Conservation (phyloP, 1,140 invertebrate genomes). For the Drosophila asahinai region DNA sequence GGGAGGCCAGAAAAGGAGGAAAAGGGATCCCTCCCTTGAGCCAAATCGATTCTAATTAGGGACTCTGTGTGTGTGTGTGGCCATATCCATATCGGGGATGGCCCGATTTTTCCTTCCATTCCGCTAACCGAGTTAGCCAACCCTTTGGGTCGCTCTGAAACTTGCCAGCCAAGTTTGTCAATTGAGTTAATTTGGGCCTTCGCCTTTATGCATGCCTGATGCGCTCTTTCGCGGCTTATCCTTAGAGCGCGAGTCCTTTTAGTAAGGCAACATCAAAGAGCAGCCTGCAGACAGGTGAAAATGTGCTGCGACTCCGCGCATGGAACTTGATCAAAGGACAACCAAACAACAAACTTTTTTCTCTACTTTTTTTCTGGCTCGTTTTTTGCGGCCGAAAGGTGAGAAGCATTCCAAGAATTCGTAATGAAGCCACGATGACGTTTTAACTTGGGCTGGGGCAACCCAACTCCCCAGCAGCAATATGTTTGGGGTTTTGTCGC, state of each 20-base stretch:
- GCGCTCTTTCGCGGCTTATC: slow-evolving; percentile 40
- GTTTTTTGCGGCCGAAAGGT: slow-evolving; percentile 24
- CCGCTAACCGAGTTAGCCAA: slow-evolving; percentile 30
- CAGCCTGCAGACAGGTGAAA: slow-evolving; percentile 32
- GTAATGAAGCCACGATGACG: slow-evolving; percentile 64
- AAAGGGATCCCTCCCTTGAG: slow-evolving; percentile 23
- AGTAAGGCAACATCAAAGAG: slow-evolving; percentile 30
- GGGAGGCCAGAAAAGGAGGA: neutral
- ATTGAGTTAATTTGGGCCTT: slow-evolving; percentile 55
- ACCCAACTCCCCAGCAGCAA: slow-evolving; percentile 9
- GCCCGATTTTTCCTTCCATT: slow-evolving; percentile 3
- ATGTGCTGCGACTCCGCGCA: slow-evolving; percentile 17
- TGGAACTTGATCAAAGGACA: slow-evolving; percentile 42
- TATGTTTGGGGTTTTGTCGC: slow-evolving; percentile 39
- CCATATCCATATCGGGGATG: slow-evolving; percentile 31
- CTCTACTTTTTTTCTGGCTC: neutral
- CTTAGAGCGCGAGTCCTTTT: slow-evolving; percentile 20
- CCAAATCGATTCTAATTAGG: slow-evolving; percentile 56
- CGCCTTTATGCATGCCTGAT: slow-evolving; percentile 51
- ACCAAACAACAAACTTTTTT: slow-evolving; percentile 26
- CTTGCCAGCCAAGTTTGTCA: slow-evolving; percentile 39
- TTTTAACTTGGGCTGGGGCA: slow-evolving; percentile 28
- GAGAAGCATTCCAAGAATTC: slow-evolving; percentile 53
- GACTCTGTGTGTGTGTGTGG: slow-evolving; percentile 28
- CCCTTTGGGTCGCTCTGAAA: slow-evolving; percentile 17